phyloP scores from a whole-genome alignment of 2,797 vertebrate species.

The Rhinogobio ventralis region DNA sequence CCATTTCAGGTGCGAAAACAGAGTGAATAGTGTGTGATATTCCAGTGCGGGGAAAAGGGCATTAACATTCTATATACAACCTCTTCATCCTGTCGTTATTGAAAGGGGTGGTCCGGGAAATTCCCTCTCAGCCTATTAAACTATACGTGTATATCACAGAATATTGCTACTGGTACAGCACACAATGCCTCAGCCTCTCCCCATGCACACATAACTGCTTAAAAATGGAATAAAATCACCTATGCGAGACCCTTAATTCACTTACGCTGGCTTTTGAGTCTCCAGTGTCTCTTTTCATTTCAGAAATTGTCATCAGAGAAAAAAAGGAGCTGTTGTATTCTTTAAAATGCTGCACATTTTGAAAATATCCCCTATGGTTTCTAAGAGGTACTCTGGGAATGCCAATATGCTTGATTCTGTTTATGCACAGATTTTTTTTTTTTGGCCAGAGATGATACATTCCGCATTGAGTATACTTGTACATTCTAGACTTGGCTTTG shows the following conservation, averaged over 20 bases:
- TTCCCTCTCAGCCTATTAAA: slow-evolving; percentile 16
- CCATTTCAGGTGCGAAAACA: slow-evolving; percentile 26
- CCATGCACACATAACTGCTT: not conserved
- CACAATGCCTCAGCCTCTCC: slow-evolving; percentile 7
- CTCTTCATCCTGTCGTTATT: slow-evolving; percentile 13
- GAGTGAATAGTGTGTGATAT: slow-evolving; percentile 15
- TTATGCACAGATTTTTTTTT: not conserved
- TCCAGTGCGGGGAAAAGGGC: not conserved
- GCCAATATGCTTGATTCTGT: not conserved
- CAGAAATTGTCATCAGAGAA: slow-evolving; percentile 19
- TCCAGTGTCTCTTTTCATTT: slow-evolving; percentile 2
- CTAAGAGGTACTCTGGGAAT: slow-evolving; percentile 6
- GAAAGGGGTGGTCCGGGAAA: slow-evolving; percentile 2
- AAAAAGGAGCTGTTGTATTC: slow-evolving; percentile 17
- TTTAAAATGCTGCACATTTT: slow-evolving; percentile 10
- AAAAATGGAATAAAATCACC: slow-evolving; percentile 24
- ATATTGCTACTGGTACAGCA: slow-evolving; percentile 8
- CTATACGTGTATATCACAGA: slow-evolving; percentile 1
- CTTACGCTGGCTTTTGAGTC: not conserved
- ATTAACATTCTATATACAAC: slow-evolving; percentile 17
- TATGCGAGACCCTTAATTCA: slow-evolving; percentile 1
- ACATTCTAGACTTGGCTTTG: not conserved
- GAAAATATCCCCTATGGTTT: slow-evolving; percentile 14
- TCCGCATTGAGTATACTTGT: not conserved
- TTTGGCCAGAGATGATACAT: not conserved